Evolutionary conservation across 2,113 vertebrate species (phyloP), one percentile per base, ranked within the genome.

Genomic region (Chaetodon trifascialis): DNA sequence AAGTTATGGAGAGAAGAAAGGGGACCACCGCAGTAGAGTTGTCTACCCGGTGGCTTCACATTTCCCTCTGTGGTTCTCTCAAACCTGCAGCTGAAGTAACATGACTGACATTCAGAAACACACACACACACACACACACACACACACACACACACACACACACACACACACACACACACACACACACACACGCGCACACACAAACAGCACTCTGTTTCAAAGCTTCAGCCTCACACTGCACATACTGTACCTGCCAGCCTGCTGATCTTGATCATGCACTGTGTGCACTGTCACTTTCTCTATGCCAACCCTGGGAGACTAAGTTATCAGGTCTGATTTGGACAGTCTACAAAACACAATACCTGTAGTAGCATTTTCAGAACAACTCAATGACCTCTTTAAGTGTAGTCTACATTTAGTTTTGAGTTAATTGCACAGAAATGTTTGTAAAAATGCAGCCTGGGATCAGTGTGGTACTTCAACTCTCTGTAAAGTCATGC

Each of bases 11-110:
- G 73, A 87, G 87, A 91, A 89, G 87, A 89, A 90, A 90, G 82
- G 69, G 86, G 92, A 92, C 93, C 91, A 93, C 92, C 92, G 11
- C 86, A 72, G 90, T 86, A 76, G 86, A 92, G 65, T 72, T 89
- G 91, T 91, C 88, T 86, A 88, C 87, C 87, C 25, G 72, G 82
- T 86, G 88, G 91, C 89, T 92, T 91, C 85, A 76, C 90, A 71
- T 92, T 90, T 90, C 88, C 85, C 83, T 76, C 68, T 88, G 80
- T 65, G 88, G 89, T 86, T 85, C 76, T 76, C 79, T 73, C 55
- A 90, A 84, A 91, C 75, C 80, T 91, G 84, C 71, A 86, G 83
- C 79, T 85, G 81, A 88, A 89, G 82, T 75, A 85, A 89, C 75
- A 83, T 62, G 76, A 89, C 79, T 86, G 77, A 83, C 59, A 66